Evolutionary conservation across 1,140 invertebrate genomes (phyloP), one percentile per base, ranked within the genome.

Genomic region (Stegodyphus mimosarum): DNA sequence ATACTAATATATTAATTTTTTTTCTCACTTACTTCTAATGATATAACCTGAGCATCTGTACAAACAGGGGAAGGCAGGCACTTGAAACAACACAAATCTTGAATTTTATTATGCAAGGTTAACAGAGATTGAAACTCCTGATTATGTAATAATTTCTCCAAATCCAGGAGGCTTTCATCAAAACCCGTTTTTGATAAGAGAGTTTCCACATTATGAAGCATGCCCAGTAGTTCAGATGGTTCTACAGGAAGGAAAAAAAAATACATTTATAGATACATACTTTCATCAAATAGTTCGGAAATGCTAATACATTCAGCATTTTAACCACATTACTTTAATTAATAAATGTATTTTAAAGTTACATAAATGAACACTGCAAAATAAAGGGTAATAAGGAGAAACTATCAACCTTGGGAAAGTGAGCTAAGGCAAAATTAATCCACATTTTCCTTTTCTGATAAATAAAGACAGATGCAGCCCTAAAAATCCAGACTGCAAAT

Each of bases 61-160:
- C 89, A 89, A 17, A 90, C 87, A 49, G 91, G 90, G 67, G 89
- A 80, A 5, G 91, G 90, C 76, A 90, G 90, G 71, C 89, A 83
- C 71, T 89, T 89, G 83, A 90, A 89, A 87, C 90, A 91, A 89
- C 90, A 91, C 88, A 92, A 92, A 83, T 94, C 92, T 71, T 94
- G 92, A 53, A 96, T 93, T 50, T 94, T 94, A 70, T 94, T 94
- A 88, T 96, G 93, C 6, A 95, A 94, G 51, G 94, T 92, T 66
- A 97, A 90, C 10, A 96, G 95, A 53, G 95, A 93, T 64, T 95
- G 94, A 88, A 98, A 96, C 88, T 94, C 94, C n/a, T 94, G 94
- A 86, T 95, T 95, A 7, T 95, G 92, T 87, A 98, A 92, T 18
- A 97, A 92, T 60, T 93, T 93, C 83, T 95, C 94, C 33, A 98